Evolutionary conservation across 2,888 invertebrate species (phyloP).

Genomic region (Tipula unca): DNA sequence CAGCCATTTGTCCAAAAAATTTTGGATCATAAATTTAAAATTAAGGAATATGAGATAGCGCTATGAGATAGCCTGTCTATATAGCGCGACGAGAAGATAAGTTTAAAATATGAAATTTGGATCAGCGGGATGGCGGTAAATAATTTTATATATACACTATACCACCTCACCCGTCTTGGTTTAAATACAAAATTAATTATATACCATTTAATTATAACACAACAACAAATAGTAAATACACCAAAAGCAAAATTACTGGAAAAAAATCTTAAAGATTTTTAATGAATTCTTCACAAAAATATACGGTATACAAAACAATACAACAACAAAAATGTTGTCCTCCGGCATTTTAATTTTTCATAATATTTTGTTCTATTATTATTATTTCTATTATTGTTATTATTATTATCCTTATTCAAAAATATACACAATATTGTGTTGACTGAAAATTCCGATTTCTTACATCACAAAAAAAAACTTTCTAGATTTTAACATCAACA

Average conservation of each 20-base stretch:
- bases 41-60: too few relatives aligned
- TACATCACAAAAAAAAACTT: too few relatives aligned
- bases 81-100: too few relatives aligned
- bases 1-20: too few relatives aligned
- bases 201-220: background rate
- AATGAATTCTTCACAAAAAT: background rate
- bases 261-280: background rate
- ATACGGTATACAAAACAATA: background rate
- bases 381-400: background rate
- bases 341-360: background rate
- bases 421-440: background rate
- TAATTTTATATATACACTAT: too few relatives aligned
- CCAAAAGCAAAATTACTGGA: background rate
- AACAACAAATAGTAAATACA: background rate
- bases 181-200: background rate
- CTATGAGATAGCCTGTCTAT: too few relatives aligned
- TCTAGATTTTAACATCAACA: too few relatives aligned
- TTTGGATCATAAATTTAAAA: too few relatives aligned
- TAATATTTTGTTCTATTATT: background rate
- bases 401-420: background rate
- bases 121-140: too few relatives aligned
- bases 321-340: background rate
- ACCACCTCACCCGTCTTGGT: background rate
- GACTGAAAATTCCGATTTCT: background rate
- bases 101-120: too few relatives aligned